Base-by-base conservation (phyloP, 2,797 vertebrate species). In the Setipinna tenuifilis region DNA sequence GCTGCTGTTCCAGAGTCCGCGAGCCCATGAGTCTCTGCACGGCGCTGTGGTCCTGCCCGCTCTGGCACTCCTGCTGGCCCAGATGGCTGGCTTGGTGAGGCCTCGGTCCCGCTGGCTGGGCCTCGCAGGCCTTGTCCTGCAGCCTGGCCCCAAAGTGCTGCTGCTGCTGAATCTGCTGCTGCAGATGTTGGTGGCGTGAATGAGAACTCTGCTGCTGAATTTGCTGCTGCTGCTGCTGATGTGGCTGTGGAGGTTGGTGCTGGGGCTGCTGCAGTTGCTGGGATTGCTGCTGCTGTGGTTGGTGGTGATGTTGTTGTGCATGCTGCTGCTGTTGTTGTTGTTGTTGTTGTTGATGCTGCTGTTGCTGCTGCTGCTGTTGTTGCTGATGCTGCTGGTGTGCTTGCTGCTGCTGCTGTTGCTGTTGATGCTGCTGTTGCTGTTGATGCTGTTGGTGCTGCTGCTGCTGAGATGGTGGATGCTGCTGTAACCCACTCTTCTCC, bases 21-120 rank as follows among this genome's bases (percentile, higher is more conserved):
- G 98, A 96, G 71, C 95, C 97, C 96, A 99, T 96, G 88, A 99
- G 96, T 89, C 98, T 96, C 94, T 99, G 98, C 96, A 99, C 97
- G 90, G 97, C 94, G 83, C 90, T 96, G 87, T 98, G 98, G 95
- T 93, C 97, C 95, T 86, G 98, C 87, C 96, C 97, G 84, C 96
- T 84, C 93, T 95, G 93, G 62, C 96, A 96, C 58, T 98, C 98
- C 86, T 95, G 95, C 89, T 94, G 96, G 89, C 50, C 94, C 90
- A 98, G 94, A 88, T 97, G 98, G 92, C 91, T 96, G 87, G 90
- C 91, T 83, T 98, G 98, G 88, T 97, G 98, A 86, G 87, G 93
- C 84, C 98, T 96, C 88, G 94, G 92, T 31, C 93, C 95, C 0
- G 93, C 90, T 46, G 95, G 90, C 88, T 97, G 96, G 83, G 96